Conservation (phyloP, 2,888 invertebrate species). For the Pristionchus exspectatus region DNA sequence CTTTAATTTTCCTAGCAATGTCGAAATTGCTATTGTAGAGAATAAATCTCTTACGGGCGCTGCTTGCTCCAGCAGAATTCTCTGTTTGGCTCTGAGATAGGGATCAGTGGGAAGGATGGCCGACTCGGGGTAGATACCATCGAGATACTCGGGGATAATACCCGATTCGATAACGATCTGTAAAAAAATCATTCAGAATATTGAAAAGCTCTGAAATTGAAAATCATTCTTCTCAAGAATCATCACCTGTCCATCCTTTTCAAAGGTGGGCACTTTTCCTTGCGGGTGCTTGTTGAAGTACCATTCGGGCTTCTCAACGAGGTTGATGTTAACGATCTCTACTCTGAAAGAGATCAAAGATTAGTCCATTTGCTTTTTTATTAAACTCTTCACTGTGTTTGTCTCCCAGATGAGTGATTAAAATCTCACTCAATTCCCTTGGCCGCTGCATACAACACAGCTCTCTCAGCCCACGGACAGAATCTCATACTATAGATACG, state of each 20-base stretch:
- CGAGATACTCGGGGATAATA: slow-evolving; percentile 88
- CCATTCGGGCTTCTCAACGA: slow-evolving; percentile 87
- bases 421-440: slow-evolving; percentile 64
- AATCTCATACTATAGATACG: slow-evolving; percentile 90
- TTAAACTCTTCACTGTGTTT: not conserved
- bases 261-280: slow-evolving; percentile 87
- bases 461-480: slow-evolving; percentile 89
- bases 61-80: slow-evolving; percentile 86
- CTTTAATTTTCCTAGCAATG: not conserved
- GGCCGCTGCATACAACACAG: slow-evolving; percentile 85
- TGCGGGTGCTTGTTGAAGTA: slow-evolving; percentile 81
- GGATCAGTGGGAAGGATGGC: slow-evolving; percentile 85
- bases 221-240: slow-evolving; percentile 60
- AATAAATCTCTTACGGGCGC: slow-evolving; percentile 55
- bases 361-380: not conserved
- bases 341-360: slow-evolving; percentile 58
- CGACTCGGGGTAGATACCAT: slow-evolving; percentile 86
- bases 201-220: not conserved
- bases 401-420: no score
- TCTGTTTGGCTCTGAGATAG: slow-evolving; percentile 86
- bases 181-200: no score
- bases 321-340: slow-evolving; percentile 68
- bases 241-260: slow-evolving; percentile 80
- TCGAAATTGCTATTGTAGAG: not conserved
- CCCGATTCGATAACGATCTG: slow-evolving; percentile 87